phyloP scores from a whole-genome alignment of 2,113 vertebrate genomes.

The Ia io region DNA sequence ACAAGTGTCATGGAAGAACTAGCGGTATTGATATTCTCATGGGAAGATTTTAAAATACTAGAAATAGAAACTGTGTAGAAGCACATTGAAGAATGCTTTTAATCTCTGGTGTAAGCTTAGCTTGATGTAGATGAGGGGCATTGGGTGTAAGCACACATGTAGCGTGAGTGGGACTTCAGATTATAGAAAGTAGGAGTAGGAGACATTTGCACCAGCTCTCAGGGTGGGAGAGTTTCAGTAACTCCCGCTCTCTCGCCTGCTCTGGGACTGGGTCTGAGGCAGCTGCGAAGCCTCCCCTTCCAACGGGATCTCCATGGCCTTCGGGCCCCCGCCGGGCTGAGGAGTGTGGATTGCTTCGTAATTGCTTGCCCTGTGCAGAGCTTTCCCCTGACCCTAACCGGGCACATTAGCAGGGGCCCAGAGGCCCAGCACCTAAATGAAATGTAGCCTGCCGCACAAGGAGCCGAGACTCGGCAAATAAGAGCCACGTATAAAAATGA shows the following conservation, averaged over 20 bases:
- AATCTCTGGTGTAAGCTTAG: not conserved
- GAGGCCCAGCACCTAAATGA: constrained; percentile 69
- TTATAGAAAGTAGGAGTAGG: not conserved
- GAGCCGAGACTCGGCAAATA: constrained; percentile 50
- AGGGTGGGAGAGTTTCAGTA: not conserved
- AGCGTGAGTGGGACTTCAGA: not conserved
- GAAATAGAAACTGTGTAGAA: not conserved
- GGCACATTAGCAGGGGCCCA: constrained; percentile 41
- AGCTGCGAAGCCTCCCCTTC: not conserved
- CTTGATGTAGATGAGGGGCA: not conserved
- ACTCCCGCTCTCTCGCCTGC: not conserved
- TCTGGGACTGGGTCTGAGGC: not conserved
- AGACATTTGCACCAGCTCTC: not conserved
- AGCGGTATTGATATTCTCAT: not conserved
- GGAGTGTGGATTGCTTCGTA: constrained; percentile 40
- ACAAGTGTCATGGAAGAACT: not conserved
- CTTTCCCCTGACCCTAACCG: constrained; percentile 56
- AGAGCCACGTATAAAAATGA: constrained; percentile 70
- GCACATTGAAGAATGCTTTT: not conserved
- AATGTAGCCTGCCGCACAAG: constrained; percentile 41
- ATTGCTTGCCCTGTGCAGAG: constrained; percentile 57
- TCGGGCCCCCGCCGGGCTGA: not conserved
- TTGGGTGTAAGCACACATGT: not conserved
- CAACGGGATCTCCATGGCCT: not conserved
- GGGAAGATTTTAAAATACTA: not conserved